A percentile compares a stretch with the other conserved stretches of the same genome.
Conservation (phyloP, 2,113 vertebrate species). For the Daphoenositta chrysoptera region DNA sequence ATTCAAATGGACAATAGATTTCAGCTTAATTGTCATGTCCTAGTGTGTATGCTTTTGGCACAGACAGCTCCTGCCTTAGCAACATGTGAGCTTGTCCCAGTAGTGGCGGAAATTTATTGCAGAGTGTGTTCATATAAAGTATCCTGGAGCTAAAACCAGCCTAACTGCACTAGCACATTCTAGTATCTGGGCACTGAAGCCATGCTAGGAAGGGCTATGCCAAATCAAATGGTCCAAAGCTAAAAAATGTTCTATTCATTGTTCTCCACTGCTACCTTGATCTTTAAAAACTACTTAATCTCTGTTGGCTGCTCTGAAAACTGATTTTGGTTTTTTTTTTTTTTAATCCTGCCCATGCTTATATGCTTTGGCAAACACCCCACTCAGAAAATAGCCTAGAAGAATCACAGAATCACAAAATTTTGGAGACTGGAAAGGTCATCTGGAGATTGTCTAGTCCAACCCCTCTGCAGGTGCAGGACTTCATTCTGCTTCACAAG, state of each 20-base stretch:
- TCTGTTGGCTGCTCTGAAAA: background rate
- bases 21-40: background rate
- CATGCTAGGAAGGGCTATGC: background rate
- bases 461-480: background rate
- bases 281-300: background rate
- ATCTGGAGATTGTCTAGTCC: background rate
- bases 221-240: background rate
- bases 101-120: background rate
- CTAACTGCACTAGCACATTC: background rate
- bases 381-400: background rate
- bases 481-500: background rate
- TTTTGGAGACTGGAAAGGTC: background rate
- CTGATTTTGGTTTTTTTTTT: background rate
- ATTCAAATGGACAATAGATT: background rate
- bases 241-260: background rate
- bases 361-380: background rate
- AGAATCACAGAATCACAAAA: background rate
- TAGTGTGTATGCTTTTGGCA: background rate
- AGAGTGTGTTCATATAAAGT: background rate
- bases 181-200: background rate
- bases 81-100: background rate
- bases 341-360: accelerated
- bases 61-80: background rate
- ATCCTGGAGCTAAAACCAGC: background rate
- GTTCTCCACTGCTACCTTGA: background rate